Percentiles rank a stretch among this genome's conserved stretches.
Evolutionary conservation across 2,113 vertebrate species (phyloP).

Genomic region (Columba janthina): DNA sequence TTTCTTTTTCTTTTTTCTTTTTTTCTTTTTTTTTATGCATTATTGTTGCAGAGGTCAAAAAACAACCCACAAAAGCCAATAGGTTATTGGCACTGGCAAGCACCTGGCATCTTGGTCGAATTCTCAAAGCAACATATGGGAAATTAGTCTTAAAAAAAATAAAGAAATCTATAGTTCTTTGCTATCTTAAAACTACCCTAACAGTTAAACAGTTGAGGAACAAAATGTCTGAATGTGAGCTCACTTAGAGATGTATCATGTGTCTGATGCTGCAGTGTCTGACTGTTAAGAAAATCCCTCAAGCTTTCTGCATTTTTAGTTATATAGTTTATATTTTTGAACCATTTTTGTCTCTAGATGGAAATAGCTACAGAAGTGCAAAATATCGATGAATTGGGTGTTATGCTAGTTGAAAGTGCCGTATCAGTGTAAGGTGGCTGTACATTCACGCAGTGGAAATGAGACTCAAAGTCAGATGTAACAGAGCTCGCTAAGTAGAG

Average conservation of each 20-base stretch:
- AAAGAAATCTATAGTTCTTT: background rate
- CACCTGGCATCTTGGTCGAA: background rate
- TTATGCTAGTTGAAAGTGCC: background rate
- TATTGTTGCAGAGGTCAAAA: constrained; percentile 27
- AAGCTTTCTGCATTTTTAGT: background rate
- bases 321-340: background rate
- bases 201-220: background rate
- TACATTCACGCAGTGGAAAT: background rate
- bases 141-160: background rate
- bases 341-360: background rate
- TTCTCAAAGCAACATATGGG: background rate
- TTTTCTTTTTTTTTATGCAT: background rate
- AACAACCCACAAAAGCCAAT: constrained; percentile 18
- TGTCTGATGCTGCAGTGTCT: background rate
- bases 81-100: background rate
- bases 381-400: background rate
- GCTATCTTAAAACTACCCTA: background rate
- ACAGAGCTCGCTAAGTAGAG: background rate
- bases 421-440: background rate
- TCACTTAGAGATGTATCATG: background rate
- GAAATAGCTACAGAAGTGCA: background rate
- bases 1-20: constrained; percentile 22
- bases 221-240: constrained; percentile 10
- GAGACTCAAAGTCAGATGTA: background rate
- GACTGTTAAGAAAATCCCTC: background rate